Evolutionary conservation across 2,888 invertebrate genomes (phyloP).

Genomic region (Melieria omissa): DNA sequence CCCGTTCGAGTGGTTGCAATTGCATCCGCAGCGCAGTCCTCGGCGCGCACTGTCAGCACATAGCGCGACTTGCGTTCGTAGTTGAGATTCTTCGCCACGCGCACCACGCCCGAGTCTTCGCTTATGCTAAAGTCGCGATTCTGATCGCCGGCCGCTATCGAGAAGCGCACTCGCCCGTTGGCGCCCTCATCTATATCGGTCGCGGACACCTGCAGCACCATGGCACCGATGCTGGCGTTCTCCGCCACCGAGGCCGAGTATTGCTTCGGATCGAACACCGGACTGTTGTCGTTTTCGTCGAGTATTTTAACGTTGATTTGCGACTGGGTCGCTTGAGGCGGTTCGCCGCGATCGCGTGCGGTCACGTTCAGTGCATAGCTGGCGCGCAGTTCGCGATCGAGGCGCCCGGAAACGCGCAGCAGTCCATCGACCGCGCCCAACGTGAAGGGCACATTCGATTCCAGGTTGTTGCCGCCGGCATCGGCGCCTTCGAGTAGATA

Average conservation of each 20-base stretch:
- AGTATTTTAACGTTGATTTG: conserved; percentile 79
- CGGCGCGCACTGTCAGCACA: conserved; percentile 84
- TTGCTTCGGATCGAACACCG: conserved; percentile 88
- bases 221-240: conserved; percentile 93
- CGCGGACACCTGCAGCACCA: conserved; percentile 89
- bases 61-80: conserved; percentile 91
- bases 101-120: conserved; percentile 89
- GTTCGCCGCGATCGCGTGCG: conserved; percentile 90
- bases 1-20: conserved; percentile 56
- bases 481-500: conserved; percentile 76
- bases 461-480: conserved; percentile 68
- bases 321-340: conserved; percentile 77
- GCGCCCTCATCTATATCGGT: conserved; percentile 88
- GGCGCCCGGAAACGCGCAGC: conserved; percentile 82
- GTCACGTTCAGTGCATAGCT: conserved; percentile 81
- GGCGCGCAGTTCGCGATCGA: conserved; percentile 84
- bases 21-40: conserved; percentile 85
- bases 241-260: conserved; percentile 92
- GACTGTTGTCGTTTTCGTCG: conserved; percentile 92
- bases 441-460: conserved; percentile 73
- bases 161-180: conserved; percentile 92
- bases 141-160: conserved; percentile 88
- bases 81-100: conserved; percentile 92
- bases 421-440: conserved; percentile 89
- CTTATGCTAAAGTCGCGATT: conserved; percentile 92